Base-by-base conservation (phyloP, 2,888 invertebrate genomes). In the Petrophora chlorosata region DNA sequence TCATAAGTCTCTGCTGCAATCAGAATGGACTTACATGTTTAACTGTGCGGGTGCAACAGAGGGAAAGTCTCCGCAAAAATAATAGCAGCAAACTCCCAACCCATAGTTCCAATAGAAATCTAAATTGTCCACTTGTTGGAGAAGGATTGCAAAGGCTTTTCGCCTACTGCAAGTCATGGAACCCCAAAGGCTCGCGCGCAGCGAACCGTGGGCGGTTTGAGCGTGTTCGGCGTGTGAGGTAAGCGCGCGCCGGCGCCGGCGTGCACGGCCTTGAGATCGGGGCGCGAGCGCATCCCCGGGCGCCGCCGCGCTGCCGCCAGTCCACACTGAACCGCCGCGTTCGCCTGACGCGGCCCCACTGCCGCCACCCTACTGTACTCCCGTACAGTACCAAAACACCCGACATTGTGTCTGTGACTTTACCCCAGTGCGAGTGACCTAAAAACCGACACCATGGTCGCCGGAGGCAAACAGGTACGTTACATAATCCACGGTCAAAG, bases 391-490 rank as follows among this genome's bases (percentile, higher is more conserved):
- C 46, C 61, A 68, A 10, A 32, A 43, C 14, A n/a, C 38, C 9
- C 38, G 17, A 71, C 68, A 61, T 64, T 73, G 82, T 76, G 75
- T 61, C 70, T 76, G 79, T 82, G 81, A 77, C 79, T 73, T 76
- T 73, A 46, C 59, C 64, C 74, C 76, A 73, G 83, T 85, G 85
- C 72, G 59, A 66, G 81, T 79, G 72, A 76, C 66, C 59, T 51
- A 38, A 53, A 66, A 73, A 73, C 59, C 61, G 57, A 63, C 84
- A 89, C 70, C 67, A 91, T 91, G 91, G 91, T 91, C 57, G 90
- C 90, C 71, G 90, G 91, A 74, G 90, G 90, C 62, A 91, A 91
- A 79, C 90, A 91, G 90, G 91, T 91, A 80, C 66, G 71, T 72
- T 63, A 61, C 55, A 39, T 67, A 65, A 63, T 46, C 42, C 28